Conservation (phyloP, 2,888 invertebrate species). For the Psylliodes chrysocephalus region DNA sequence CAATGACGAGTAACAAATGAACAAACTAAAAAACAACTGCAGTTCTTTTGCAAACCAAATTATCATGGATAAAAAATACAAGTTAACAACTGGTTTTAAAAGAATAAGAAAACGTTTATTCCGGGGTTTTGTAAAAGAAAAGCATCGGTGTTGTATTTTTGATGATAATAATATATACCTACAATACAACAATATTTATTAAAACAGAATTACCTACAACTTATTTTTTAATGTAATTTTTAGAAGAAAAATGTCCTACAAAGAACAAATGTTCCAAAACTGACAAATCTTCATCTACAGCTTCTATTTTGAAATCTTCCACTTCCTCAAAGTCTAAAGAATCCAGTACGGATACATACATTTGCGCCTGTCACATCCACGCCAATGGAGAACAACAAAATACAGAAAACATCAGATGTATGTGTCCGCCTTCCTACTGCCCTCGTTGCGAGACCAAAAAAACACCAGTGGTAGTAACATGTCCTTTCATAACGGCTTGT, state of each 20-base stretch:
- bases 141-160: no score
- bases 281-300: background rate
- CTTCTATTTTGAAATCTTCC: background rate
- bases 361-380: background rate
- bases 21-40: background rate
- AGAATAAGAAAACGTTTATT: no score
- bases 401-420: background rate
- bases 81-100: no score
- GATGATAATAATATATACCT: no score
- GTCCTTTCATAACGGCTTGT: background rate
- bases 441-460: background rate
- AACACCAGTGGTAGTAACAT: background rate
- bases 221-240: background rate
- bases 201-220: no score
- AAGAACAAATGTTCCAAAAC: background rate
- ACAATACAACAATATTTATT: no score
- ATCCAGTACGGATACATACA: conserved; percentile 10
- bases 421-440: background rate
- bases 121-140: no score
- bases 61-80: no score
- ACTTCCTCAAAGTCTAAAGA: conserved; percentile 10
- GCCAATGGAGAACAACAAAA: background rate
- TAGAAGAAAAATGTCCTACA: background rate
- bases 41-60: background rate
- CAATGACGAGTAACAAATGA: conserved; percentile 11